These are phyloP conservation scores for Acanthochromis polyacanthus DNA, from an alignment of 2,113 vertebrate genomes.

Conservation along the genomic window DNA sequence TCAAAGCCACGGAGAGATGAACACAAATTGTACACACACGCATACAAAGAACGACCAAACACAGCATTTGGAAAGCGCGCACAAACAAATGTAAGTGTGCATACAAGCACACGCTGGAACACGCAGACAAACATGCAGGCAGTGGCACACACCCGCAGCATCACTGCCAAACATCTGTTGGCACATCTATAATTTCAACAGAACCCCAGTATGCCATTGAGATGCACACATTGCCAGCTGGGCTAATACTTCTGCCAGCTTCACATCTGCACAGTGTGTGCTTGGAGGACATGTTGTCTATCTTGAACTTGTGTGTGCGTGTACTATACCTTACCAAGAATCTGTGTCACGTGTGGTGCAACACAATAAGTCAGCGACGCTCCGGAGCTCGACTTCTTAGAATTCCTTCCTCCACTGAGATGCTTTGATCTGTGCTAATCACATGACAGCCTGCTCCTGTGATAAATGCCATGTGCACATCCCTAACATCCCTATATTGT, in stretches of 20 bases:
- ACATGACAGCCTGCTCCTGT: slow-evolving; percentile 10
- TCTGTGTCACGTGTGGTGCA: not conserved
- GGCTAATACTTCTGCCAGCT: slow-evolving; percentile 65
- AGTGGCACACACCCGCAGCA: slow-evolving; percentile 55
- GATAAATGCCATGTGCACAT: not conserved
- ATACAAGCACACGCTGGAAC: slow-evolving; percentile 14
- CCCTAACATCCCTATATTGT: not conserved
- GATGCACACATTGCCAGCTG: slow-evolving; percentile 74
- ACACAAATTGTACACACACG: slow-evolving; percentile 29
- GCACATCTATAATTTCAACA: slow-evolving; percentile 78
- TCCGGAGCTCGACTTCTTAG: not conserved
- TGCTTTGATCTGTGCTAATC: slow-evolving; percentile 31
- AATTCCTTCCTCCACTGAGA: not conserved
- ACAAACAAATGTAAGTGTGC: slow-evolving; percentile 35
- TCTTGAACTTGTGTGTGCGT: slow-evolving; percentile 5
- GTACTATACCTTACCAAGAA: slow-evolving; percentile 11
- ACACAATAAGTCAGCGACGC: not conserved
- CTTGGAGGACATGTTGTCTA: slow-evolving; percentile 28
- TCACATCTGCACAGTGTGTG: slow-evolving; percentile 68
- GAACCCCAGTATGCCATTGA: slow-evolving; percentile 68
- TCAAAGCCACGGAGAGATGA: slow-evolving; percentile 32
- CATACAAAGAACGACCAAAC: slow-evolving; percentile 19
- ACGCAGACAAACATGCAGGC: slow-evolving; percentile 51
- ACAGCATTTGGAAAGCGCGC: slow-evolving; percentile 32
- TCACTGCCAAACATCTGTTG: slow-evolving; percentile 79